Evolutionary conservation across 2,888 invertebrate species (phyloP), one percentile per base, ranked within the genome.

Genomic region (Chesias legatella): DNA sequence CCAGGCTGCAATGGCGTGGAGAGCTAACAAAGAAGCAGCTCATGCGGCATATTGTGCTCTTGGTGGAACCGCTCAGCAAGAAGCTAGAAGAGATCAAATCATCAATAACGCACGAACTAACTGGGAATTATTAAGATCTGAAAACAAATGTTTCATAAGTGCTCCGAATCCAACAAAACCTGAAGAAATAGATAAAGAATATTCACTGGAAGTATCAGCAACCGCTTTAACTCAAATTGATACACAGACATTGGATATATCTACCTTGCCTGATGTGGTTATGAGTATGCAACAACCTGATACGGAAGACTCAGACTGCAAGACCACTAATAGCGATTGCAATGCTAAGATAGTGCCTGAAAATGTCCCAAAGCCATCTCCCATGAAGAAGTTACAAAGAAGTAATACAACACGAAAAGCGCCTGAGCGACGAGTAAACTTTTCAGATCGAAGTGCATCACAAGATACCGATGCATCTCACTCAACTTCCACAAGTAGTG

Each of bases 91-190:
- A n/a, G 95, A 95, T 70, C 94, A 95, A 73, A 92, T 95, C 1
- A 95, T 95, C 50, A 93, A 94, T 25, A 95, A 95, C 66, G 95
- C 95, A 1, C 90, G 94, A 51, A 94, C 94, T n/a, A 95, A 95
- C 67, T 95, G 95, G 95, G 95, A 95, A 71, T 76, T 95, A 32
- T 59, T 43, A 52, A 89, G 94, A 44, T 92, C 94, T 2, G 93
- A 92, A 79, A 92, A 91, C 21, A 92, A 90, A 73, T 90, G 90
- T 53, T 85, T 91, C 25, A 60, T 73, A 5, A 71, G 70, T 20
- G 53, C 71, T 21, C 48, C 72, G 30, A 83, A 65, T 46, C 67
- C 73, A 33, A 72, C 57, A 0, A 88, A 85, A 61, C 69, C 61
- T 48, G 52, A 53, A 8, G 79, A 78, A 11, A 43, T 62, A 17